Conservation (phyloP, 2,888 invertebrate genomes). For the Hermodice carunculata region DNA sequence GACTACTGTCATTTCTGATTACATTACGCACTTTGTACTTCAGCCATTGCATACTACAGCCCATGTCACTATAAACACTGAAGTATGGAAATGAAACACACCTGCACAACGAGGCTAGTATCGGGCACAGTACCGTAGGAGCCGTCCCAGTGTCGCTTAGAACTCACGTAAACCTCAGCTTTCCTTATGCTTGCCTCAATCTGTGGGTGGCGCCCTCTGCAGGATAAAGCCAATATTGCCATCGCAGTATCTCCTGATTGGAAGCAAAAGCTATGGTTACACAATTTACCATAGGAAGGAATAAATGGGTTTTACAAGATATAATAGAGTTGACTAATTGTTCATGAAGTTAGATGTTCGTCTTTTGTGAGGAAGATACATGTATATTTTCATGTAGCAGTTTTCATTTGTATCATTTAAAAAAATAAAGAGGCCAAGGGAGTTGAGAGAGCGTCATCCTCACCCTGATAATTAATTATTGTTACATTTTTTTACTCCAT, state of each 20-base stretch:
- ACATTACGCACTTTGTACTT: too few species aligned
- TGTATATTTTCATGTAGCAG: too few species aligned
- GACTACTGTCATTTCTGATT: too few species aligned
- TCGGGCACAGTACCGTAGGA: slow-evolving; percentile 7
- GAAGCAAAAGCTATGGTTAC: background rate
- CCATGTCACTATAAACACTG: background rate
- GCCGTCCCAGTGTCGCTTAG: slow-evolving; percentile 9
- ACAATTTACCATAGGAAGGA: background rate
- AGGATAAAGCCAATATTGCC: slow-evolving; percentile 7
- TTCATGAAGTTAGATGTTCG: too few species aligned
- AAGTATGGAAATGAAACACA: background rate
- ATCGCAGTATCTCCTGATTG: slow-evolving; percentile 11
- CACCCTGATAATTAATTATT: too few species aligned
- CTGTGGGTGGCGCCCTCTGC: slow-evolving; percentile 2
- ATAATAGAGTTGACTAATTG: too few species aligned
- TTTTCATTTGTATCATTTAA: too few species aligned
- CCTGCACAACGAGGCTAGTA: slow-evolving; percentile 18
- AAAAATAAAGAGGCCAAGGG: too few species aligned
- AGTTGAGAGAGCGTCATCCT: too few species aligned
- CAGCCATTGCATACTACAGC: too few species aligned
- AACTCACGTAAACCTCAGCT: slow-evolving; percentile 1
- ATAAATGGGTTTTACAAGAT: background rate
- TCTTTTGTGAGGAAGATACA: too few species aligned
- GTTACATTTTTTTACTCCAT: too few species aligned
- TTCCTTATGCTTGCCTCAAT: slow-evolving; percentile 1